Base-by-base conservation (phyloP, 2,113 vertebrate species). In the Ancistrus triradiatus region DNA sequence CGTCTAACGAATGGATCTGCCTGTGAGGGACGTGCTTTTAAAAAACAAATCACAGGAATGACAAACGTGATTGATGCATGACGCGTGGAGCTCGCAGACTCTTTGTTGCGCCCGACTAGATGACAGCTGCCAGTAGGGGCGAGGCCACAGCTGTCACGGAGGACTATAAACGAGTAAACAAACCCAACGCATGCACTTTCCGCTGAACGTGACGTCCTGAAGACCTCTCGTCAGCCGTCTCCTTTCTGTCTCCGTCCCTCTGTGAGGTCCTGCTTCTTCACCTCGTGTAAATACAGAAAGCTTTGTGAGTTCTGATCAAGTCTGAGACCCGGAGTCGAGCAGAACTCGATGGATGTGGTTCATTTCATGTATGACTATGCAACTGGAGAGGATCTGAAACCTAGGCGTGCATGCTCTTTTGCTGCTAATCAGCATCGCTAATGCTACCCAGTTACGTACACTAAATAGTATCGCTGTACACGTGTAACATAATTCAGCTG, bases 131-230 rank as follows among this genome's bases (percentile, higher is more conserved):
- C 70, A 75, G 66, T 52, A 14, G 37, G 43, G 35, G 70, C 33
- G 73, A 47, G 65, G 72, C 48, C 51, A 63, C 82, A 79, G 28
- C 76, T 37, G 17, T 51, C n/a, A 76, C 46, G 13, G 40, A 46
- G 64, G 59, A 68, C 24, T 52, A 40, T 33, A 50, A 52, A 69
- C 19, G n/a, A n/a, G 27, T 47, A 68, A 70, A 68, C 60, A 63
- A 64, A 57, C 47, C 51, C 70, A 35, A 59, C 14, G 84, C 86
- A 84, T 85, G 84, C 73, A 69, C 78, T 78, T 60, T 76, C 70
- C 42, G 13, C 15, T 72, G 68, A 85, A 78, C 77, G 46, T 2
- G 3, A 50, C 4, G 59, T 46, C 38, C 53, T 74, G 61, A 22
- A 9, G 1, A 69, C 66, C 68, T 66, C 38, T 40, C 6, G 1